A percentile compares a stretch with the other conserved stretches of the same genome.
These are phyloP conservation scores for Lumbricus terrestris DNA, from an alignment of 2,888 invertebrate species.

Conservation along the genomic window DNA sequence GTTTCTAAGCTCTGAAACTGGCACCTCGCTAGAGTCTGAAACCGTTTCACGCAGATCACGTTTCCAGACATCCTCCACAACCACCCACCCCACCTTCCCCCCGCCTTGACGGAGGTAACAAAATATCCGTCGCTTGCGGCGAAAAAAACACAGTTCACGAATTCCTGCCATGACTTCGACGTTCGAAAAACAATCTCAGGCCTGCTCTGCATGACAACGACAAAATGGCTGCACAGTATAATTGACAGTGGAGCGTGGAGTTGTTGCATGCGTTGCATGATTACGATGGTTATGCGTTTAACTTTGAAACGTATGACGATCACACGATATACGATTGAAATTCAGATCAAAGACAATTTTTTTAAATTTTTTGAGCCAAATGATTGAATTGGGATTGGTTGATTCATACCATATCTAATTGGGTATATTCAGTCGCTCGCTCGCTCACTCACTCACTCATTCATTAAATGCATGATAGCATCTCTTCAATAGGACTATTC, in stretches of 20 bases:
- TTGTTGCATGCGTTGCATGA: no score
- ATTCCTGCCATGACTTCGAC: background rate
- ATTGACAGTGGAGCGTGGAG: background rate
- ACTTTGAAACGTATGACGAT: background rate
- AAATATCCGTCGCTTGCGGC: background rate
- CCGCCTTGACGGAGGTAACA: background rate
- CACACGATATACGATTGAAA: background rate
- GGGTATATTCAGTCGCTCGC: no score
- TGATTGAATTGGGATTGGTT: background rate
- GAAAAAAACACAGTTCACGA: background rate
- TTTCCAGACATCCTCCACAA: background rate
- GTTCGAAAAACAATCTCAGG: background rate
- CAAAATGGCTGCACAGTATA: no score
- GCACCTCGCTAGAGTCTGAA: background rate
- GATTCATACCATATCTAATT: no score
- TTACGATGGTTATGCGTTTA: background rate
- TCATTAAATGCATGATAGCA: no score
- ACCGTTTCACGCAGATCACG: background rate
- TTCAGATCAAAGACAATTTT: background rate
- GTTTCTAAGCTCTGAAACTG: background rate
- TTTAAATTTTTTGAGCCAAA: background rate
- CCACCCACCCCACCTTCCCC: no score
- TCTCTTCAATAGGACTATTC: no score
- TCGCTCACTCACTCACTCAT: no score
- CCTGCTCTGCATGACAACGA: background rate